A percentile compares a stretch with the other conserved stretches of the same genome.
phyloP scores from a whole-genome alignment of 2,888 invertebrate species.

The Eupithecia exiguata region DNA sequence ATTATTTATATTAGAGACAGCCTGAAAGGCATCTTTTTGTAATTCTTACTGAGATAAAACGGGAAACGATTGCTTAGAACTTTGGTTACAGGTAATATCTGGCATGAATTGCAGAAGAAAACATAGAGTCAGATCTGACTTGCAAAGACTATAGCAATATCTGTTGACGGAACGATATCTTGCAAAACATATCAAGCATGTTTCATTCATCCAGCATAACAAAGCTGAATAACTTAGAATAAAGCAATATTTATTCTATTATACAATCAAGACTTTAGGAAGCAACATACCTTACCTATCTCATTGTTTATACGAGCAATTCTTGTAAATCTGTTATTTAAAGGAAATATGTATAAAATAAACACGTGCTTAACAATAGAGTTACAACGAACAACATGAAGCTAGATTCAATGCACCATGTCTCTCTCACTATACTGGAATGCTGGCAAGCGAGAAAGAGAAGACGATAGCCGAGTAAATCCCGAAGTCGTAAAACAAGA shows the following conservation, averaged over 20 bases:
- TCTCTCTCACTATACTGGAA: constrained; percentile 6
- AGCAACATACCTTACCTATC: constrained; percentile 2
- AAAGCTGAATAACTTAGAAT: constrained; percentile 28
- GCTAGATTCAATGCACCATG: neutral
- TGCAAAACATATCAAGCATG: constrained; percentile 31
- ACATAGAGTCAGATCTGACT: constrained; percentile 6
- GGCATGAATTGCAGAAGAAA: neutral
- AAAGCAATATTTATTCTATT: constrained; percentile 28
- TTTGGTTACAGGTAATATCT: neutral
- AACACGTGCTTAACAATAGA: constrained; percentile 24
- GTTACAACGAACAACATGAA: neutral
- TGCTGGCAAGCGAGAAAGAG: constrained; percentile 5
- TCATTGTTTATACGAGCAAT: constrained; percentile 18
- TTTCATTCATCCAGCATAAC: constrained; percentile 35
- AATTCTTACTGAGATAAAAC: neutral
- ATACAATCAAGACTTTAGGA: constrained; percentile 27
- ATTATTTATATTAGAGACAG: neutral
- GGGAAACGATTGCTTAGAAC: neutral
- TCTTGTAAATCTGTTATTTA: constrained; percentile 18
- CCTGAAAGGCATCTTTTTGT: neutral
- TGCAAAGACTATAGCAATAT: constrained; percentile 19
- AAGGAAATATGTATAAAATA: constrained; percentile 19
- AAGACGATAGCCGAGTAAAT: constrained; percentile 2
- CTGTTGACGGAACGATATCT: constrained; percentile 26
- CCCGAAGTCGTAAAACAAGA: constrained; percentile 38